Evolutionary conservation across 2,797 vertebrate species (phyloP).

Genomic region (Eleutherodactylus coqui): DNA sequence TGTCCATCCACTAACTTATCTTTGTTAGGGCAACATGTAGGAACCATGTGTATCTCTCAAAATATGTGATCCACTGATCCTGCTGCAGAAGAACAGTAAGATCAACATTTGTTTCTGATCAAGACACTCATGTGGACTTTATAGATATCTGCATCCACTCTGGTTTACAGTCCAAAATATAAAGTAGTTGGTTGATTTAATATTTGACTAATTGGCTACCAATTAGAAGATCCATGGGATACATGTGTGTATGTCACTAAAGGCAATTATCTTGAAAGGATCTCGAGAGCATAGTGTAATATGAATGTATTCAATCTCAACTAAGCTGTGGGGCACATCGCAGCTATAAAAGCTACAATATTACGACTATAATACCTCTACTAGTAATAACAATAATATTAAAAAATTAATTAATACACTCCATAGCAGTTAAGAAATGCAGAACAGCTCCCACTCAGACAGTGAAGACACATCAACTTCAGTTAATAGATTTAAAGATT

Average conservation of each 20-base stretch:
- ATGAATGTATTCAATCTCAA: not conserved
- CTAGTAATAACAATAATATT: not conserved
- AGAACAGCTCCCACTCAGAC: not conserved
- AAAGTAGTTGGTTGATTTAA: not conserved
- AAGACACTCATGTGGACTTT: not conserved
- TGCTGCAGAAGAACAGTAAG: not conserved
- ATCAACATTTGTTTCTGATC: not conserved
- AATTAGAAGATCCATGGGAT: not conserved
- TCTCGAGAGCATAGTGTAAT: not conserved
- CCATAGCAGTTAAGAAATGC: not conserved
- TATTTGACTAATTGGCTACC: not conserved
- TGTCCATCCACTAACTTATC: too few relatives aligned
- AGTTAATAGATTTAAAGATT: not conserved
- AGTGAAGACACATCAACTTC: not conserved
- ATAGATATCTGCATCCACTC: not conserved
- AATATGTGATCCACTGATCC: not conserved
- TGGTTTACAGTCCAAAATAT: too few relatives aligned
- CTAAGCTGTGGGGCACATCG: not conserved
- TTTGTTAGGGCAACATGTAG: not conserved
- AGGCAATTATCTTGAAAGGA: not conserved
- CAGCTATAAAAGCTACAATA: not conserved
- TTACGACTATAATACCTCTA: too few relatives aligned
- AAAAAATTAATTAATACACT: not conserved
- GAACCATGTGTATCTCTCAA: not conserved
- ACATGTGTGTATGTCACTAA: not conserved